Evolutionary conservation across 2,888 invertebrate species (phyloP), one percentile per base, ranked within the genome.

Genomic region (Eupithecia subumbrata): DNA sequence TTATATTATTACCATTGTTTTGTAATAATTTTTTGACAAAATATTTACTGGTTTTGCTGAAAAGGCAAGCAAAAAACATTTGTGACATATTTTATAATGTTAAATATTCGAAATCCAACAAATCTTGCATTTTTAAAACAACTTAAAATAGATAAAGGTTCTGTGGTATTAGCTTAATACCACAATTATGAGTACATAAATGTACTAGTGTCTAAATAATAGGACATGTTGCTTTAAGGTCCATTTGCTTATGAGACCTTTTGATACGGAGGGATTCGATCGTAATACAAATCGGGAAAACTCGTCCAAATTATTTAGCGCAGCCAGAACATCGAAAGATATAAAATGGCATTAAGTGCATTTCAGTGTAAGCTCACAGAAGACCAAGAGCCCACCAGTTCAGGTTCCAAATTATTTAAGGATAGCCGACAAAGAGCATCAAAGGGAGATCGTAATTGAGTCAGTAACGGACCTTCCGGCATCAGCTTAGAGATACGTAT

Each of bases 311-410:
- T 81, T 80, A 83, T 83, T 85, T 81, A 86, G 82, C 78, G 81
- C 80, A 75, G 78, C 78, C 82, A 82, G 69, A 70, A 73, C 70
- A 60, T 69, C 70, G 75, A 75, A 81, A 85, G 84, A 87, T 87
- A 86, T 85, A 85, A 85, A 84, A 88, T 84, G 81, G 85, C 87
- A 86, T 85, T 86, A 85, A 88, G 88, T 89, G 88, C 88, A 86
- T 79, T 89, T 87, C 86, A 85, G 73, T 89, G 88, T 88, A 82
- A 75, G 73, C 69, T 77, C 73, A 73, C 70, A 76, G 71, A 77
- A 78, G 80, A 43, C 77, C 72, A 72, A 9, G 76, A 77, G 76
- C 74, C 34, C 30, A 64, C 25, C 60, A 60, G 25, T 60, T 25
- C 25, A 60, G n/a, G 22, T 60, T 60, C 16, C 12, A 63, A 30